Base-by-base conservation (phyloP, 2,797 vertebrate genomes). In the Poecilia wingei region DNA sequence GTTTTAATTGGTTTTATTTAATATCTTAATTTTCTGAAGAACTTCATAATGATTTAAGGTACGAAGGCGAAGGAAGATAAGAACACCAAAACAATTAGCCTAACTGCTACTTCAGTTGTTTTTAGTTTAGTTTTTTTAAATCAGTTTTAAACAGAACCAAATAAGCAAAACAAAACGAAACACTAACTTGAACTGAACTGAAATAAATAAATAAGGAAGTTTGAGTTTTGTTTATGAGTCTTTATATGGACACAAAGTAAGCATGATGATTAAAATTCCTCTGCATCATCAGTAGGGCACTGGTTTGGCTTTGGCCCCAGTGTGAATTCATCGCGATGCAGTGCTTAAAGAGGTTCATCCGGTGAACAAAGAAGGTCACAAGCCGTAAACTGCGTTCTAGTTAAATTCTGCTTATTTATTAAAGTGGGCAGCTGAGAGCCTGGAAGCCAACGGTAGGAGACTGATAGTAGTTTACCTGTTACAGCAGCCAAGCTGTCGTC, bases 341-440 rank as follows among this genome's bases (percentile, higher is more conserved):
- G 28, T 18, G 66, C 77, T 66, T 41, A 13, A 76, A 81, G 79
- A 84, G 72, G 78, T 57, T 22, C 36, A 57, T 78, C 31, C 53
- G 71, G 47, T 49, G 39, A 80, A 77, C 33, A 46, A 74, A 80
- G 76, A 74, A 77, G 86, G 86, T 86, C 84, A 77, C 49, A 70
- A 46, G 41, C n/a, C 61, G 76, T 82, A 76, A 86, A 87, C 84
- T 46, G 59, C 39, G 66, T 47, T 74, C 74, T 47, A 66, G 68
- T 72, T 80, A 61, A 76, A 69, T 25, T 84, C 75, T 57, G 77
- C 81, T 85, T 86, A 87, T 92, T 90, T 88, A 72, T 69, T 88
- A 79, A 90, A 90, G 88, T 90, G 89, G 84, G 72, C 71, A 18
- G 79, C 25, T 83, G 78, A 79, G 81, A 83, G 25, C 28, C 64